Evolutionary conservation across 2,888 invertebrate genomes (phyloP).

Genomic region (Drosophila gaucha): DNA sequence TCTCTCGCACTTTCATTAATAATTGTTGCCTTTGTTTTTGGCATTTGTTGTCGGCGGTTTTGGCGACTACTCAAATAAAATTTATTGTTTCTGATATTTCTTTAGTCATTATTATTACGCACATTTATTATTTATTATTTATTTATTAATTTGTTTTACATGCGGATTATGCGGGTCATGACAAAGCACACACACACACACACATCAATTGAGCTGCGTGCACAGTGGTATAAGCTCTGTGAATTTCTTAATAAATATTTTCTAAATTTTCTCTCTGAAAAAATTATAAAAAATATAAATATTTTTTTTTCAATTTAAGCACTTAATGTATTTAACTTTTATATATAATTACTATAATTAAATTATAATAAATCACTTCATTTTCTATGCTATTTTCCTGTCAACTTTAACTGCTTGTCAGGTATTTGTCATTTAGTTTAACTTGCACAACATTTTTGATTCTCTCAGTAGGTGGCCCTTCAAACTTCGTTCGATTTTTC

Average conservation of each 20-base stretch:
- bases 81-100: conserved; percentile 77
- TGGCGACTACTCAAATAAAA: conserved; percentile 70
- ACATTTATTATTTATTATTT: conserved; percentile 71
- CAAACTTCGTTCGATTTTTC: not conserved
- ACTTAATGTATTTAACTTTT: not conserved
- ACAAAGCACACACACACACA: conserved; percentile 14
- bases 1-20: conserved; percentile 42
- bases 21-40: conserved; percentile 53
- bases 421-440: not conserved
- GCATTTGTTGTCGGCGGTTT: conserved; percentile 58
- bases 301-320: not conserved
- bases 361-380: too few species aligned
- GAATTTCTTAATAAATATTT: not conserved
- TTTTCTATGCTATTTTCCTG: not conserved
- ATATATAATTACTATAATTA: not conserved
- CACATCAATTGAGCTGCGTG: conserved; percentile 2
- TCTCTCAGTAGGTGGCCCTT: not conserved
- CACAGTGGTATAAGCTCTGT: conserved; percentile 6
- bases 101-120: conserved; percentile 75
- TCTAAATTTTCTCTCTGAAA: too few species aligned
- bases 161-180: conserved; percentile 51
- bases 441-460: not conserved
- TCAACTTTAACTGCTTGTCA: not conserved
- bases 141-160: conserved; percentile 73
- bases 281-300: not conserved